phyloP scores from a whole-genome alignment of 2,113 vertebrate species.

The Edolisoma coerulescens region DNA sequence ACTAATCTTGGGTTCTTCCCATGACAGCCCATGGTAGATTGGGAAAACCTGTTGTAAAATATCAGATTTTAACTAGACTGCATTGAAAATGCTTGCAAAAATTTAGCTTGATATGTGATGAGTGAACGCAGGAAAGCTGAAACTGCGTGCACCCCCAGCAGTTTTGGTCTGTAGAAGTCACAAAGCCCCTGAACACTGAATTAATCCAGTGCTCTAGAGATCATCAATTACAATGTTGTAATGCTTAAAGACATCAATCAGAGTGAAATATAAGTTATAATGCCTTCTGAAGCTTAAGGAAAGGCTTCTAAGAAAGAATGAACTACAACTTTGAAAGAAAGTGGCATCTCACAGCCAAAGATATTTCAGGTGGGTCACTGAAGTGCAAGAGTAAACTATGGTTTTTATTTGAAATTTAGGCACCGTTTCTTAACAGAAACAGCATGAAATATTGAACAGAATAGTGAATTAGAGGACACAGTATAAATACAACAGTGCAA shows the following conservation, averaged over 20 bases:
- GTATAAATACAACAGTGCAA: neutral
- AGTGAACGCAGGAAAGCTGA: neutral
- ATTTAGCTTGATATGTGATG: neutral
- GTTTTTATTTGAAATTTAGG: neutral
- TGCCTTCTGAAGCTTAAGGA: neutral
- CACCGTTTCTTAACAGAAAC: neutral
- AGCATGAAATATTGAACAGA: neutral
- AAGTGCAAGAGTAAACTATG: neutral
- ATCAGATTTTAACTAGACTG: neutral
- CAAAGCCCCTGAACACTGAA: neutral
- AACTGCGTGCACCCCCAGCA: accelerated
- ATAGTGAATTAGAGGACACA: neutral
- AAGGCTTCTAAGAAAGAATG: neutral
- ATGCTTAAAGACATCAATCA: neutral
- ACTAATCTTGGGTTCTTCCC: slow-evolving; percentile 12
- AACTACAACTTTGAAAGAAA: neutral
- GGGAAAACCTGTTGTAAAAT: slow-evolving; percentile 36
- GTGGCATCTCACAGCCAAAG: neutral
- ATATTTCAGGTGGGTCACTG: neutral
- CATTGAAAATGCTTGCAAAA: neutral
- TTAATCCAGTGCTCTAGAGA: neutral
- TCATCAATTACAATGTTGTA: neutral
- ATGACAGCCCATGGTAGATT: neutral
- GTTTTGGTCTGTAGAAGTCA: neutral
- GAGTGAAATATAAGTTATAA: neutral